Conservation (phyloP, 1,140 invertebrate genomes). For the Zaprionus capensis region DNA sequence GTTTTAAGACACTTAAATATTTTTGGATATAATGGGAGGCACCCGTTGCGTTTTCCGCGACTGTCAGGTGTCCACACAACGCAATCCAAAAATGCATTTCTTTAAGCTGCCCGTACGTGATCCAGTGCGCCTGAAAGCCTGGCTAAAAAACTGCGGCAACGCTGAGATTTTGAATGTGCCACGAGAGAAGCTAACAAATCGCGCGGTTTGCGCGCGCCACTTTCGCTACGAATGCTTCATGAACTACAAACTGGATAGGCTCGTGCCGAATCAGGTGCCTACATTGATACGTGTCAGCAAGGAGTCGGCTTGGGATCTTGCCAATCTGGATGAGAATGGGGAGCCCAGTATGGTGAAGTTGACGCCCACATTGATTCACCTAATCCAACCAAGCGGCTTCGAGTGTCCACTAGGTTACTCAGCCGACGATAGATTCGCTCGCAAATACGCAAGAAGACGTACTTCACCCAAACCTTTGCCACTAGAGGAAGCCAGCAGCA, state of each 20-base stretch:
- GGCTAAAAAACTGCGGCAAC: constrained; percentile 81
- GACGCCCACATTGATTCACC: constrained; percentile 42
- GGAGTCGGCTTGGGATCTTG: constrained; percentile 58
- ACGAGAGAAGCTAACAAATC: constrained; percentile 81
- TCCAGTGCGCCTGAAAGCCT: constrained; percentile 73
- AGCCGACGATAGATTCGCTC: constrained; percentile 28
- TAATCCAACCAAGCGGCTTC: constrained; percentile 59
- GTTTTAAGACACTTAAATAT: neutral
- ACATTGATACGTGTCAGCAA: constrained; percentile 56
- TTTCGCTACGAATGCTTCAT: constrained; percentile 85
- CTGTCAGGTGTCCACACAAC: constrained; percentile 79
- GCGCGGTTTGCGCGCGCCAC: constrained; percentile 85
- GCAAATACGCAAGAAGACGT: constrained; percentile 20
- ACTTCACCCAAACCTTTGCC: constrained; percentile 9
- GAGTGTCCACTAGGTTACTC: constrained; percentile 56
- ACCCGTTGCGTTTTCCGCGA: constrained; percentile 85
- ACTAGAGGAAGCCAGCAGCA: constrained; percentile 1
- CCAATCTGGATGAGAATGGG: constrained; percentile 48
- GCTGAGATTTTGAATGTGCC: constrained; percentile 77
- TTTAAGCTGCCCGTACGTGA: constrained; percentile 85
- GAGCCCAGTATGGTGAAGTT: constrained; percentile 55
- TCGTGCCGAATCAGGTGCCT: constrained; percentile 55
- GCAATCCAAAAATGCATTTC: constrained; percentile 84
- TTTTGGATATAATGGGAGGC: constrained; percentile 84
- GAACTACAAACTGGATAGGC: constrained; percentile 81